Evolutionary conservation across 2,113 vertebrate genomes (phyloP), one percentile per base, ranked within the genome.

Genomic region (Hemiprocne comata): DNA sequence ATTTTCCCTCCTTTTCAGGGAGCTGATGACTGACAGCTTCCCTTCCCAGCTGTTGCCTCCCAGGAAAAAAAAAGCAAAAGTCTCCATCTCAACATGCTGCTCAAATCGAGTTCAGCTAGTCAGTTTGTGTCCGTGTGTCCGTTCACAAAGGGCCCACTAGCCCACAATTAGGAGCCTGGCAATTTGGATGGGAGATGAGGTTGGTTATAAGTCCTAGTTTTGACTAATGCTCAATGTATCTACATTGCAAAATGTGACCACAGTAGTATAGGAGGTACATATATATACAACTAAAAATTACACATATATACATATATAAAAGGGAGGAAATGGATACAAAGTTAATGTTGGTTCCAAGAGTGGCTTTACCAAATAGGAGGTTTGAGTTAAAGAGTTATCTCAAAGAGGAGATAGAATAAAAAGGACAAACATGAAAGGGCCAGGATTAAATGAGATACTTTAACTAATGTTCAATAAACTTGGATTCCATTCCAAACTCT

Each of bases 1-100:
- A 17, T 25, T 33, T 64, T 16, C 28, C 5, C 11, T 26, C 25
- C 0, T 0, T 65, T 76, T 60, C 3, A 23, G 23, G 29, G 7
- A 83, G 11, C 62, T 82, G 75, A 28, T 24, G 61, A 40, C 42
- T 88, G 78, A 57, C 51, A 81, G 55, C 26, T 84, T 81, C 51
- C 40, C 44, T 70, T 70, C 24, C 34, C 9, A 62, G 34, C 36
- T 73, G 38, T 60, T 85, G 46, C 29, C 64, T 81, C 31, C 23
- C 16, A 71, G 36, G 29, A 50, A 19, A 0, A 40, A 55, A 33
- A 54, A 16, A 16, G 36, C 18, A 86, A 48, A 44, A 61, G 17
- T 19, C 17, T 25, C 13, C 46, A 21, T 26, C 44, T 50, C 60
- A 3, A 36, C 18, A 4, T 3, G 25, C 8, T 91, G 65, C 18